These are phyloP conservation scores for Bellardia bayeri DNA, from an alignment of 2,888 invertebrate genomes.

Conservation along the genomic window DNA sequence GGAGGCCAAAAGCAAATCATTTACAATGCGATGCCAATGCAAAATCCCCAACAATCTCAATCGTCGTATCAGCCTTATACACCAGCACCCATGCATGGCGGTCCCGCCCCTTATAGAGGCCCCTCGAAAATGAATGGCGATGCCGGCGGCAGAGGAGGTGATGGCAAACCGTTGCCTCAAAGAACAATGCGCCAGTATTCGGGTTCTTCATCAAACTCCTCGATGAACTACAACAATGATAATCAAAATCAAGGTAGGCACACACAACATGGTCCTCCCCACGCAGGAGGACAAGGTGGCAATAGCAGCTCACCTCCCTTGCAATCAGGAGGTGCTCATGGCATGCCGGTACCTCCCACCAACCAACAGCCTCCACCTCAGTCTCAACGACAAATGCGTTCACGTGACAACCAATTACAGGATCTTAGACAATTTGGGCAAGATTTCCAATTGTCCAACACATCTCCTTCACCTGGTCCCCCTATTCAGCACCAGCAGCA, in stretches of 20 bases:
- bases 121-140: constrained; percentile 83
- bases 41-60: constrained; percentile 79
- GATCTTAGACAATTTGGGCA: constrained; percentile 92
- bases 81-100: constrained; percentile 74
- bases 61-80: constrained; percentile 80
- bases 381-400: constrained; percentile 80
- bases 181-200: constrained; percentile 82
- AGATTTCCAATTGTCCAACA: constrained; percentile 89
- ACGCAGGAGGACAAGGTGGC: constrained; percentile 68
- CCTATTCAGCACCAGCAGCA: constrained; percentile 77
- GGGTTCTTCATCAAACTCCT: constrained; percentile 79
- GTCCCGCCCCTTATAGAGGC: constrained; percentile 78
- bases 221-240: constrained; percentile 79
- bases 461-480: constrained; percentile 80
- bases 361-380: constrained; percentile 78
- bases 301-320: constrained; percentile 75
- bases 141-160: constrained; percentile 79
- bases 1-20: constrained; percentile 75
- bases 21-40: constrained; percentile 80
- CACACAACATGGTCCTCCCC: constrained; percentile 78
- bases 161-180: constrained; percentile 82
- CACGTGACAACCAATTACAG: constrained; percentile 82
- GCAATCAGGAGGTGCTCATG: constrained; percentile 74
- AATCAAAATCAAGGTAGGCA: constrained; percentile 76
- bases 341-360: constrained; percentile 77